phyloP scores from a whole-genome alignment of 92 coral and sea anemone species.

The Ricordea florida region DNA sequence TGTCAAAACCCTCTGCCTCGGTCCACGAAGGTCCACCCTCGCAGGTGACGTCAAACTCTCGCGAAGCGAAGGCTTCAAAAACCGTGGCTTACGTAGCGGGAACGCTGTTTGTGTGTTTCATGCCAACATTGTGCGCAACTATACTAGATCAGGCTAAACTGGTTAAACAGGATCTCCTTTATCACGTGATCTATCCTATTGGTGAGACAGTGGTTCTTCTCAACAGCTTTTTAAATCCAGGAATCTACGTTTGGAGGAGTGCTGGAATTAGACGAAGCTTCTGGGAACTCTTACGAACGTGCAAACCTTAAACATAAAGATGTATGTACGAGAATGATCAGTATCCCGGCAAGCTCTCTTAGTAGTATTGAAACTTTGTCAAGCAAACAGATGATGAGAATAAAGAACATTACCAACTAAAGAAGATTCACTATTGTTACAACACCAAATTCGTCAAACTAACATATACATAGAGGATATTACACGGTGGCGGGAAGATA shows the following conservation, averaged over 20 bases:
- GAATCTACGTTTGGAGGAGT: slow-evolving; percentile 73
- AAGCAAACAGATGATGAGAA: no score
- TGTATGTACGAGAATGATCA: no score
- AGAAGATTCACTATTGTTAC: no score
- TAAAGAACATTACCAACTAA: no score
- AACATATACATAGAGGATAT: no score
- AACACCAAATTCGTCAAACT: no score
- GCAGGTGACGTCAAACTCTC: slow-evolving; percentile 5
- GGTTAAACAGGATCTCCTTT: slow-evolving; percentile 28
- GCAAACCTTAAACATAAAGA: no score
- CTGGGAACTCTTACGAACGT: slow-evolving; percentile 9
- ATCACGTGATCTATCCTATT: slow-evolving; percentile 75
- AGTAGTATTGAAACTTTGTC: no score
- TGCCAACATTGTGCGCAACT: slow-evolving; percentile 62
- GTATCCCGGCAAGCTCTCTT: no score
- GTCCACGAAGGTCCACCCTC: neutral
- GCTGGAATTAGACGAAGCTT: slow-evolving; percentile 56
- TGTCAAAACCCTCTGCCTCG: slow-evolving; percentile 5
- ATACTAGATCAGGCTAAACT: slow-evolving; percentile 59
- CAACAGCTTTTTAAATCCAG: slow-evolving; percentile 73
- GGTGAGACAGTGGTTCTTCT: slow-evolving; percentile 69
- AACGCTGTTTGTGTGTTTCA: slow-evolving; percentile 62
- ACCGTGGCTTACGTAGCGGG: slow-evolving; percentile 71
- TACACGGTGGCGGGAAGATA: no score
- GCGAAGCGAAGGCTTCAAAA: slow-evolving; percentile 65